Base-by-base conservation (phyloP, 2,797 vertebrate genomes). In the Staurois parvus region DNA sequence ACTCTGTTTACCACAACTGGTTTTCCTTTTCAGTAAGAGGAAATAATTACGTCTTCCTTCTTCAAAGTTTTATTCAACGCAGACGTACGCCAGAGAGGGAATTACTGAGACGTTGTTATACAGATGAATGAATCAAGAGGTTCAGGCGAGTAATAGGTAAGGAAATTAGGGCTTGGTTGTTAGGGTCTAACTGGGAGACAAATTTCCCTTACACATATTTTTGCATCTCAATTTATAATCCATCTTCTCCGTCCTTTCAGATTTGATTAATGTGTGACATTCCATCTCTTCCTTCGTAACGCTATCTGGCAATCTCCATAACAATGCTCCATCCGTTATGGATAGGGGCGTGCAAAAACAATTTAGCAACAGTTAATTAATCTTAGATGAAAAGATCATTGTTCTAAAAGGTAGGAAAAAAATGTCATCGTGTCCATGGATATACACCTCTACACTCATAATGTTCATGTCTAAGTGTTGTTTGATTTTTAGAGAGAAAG, bases 261-360 rank as follows among this genome's bases (percentile, higher is more conserved):
- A 48, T 42, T 45, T 85, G 76, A 85, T 79, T 85, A 85, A 85
- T 85, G 83, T 73, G 15, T 48, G 69, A 79, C 85, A 87, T 66
- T 40, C 56, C 30, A 15, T 79, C 67, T 45, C 75, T 78, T 72
- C 28, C 66, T 34, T 7, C 19, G 69, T 72, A 48, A 73, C 21
- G 67, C 40, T 85, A 69, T 79, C 40, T 83, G 56, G 66, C 73
- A 72, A 87, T 87, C 85, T 83, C 81, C 80, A 87, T 87, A 83
- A 87, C 80, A 87, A 87, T 83, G 68, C 34, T 21, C 75, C 3
- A 56, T 68, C 52, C 28, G 30, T 72, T 72, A 78, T 28, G 40
- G 56, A 77, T 34, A 34, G 32, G 48, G 74, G 34, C 34, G 21
- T 21, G 30, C 28, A 68, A 56, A 62, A 67, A 85, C 56, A 67